Evolutionary conservation across 2,888 invertebrate genomes (phyloP), one percentile per base, ranked within the genome.

Genomic region (Atethmia centrago): DNA sequence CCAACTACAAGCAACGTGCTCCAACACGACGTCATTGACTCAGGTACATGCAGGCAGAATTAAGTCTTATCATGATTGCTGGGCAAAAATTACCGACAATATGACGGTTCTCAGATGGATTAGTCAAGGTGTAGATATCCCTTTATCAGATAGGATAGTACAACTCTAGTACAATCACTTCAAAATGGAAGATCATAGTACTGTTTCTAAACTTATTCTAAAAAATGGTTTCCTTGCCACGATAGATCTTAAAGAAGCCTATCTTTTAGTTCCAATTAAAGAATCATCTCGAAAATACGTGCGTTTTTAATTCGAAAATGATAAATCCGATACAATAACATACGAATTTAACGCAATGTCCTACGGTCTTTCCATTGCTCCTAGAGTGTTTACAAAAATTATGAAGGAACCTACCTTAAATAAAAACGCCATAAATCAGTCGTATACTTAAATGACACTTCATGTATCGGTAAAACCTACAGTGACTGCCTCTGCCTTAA

Each of bases 31-130:
- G 64, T 25, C 40, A 51, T 0, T 53, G 25, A 53, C 51, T 40
- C 36, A 40, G 64, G 51, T 64, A 64, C 65, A 65, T 5, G 51
- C 40, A 53, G 65, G 65, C 36, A 53, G 65, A 51, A 64, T 64
- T 31, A 49, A 64, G 16, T 31, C 40, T n/a, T 25, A 65, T 65
- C 25, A 53, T 25, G 40, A 65, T 25, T 65, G 53, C 7, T 65
- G 53, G 51, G 14, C 12, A n/a, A 65, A 53, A 53, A n/a, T 53
- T 7, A 40, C 65, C 25, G 19, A 40, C 12, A 65, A 65, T 36
- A 53, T 2, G 25, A 65, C 51, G 1, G 65, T 65, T 12, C 53
- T 65, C 10, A 64, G 10, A 51, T 64, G 64, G n/a, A 31, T 64
- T 63, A n/a, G 31, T 47, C 31, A 63, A 63, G 49, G 63, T 31